phyloP scores from a whole-genome alignment of 2,797 vertebrate genomes.

The Brachyrhaphis roseni region DNA sequence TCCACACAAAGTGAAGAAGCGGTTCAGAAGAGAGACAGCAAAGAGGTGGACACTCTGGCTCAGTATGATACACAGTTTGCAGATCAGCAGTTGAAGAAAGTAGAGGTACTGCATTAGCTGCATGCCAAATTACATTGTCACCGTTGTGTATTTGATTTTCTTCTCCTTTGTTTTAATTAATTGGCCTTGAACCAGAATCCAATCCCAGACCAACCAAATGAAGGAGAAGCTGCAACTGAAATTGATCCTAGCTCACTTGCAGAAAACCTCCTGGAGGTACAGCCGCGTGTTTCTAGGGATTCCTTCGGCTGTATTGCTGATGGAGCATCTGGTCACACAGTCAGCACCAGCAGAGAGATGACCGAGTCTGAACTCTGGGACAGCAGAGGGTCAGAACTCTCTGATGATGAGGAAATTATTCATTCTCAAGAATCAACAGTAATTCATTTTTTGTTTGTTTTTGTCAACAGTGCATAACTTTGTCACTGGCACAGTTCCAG shows the following conservation, averaged over 20 bases:
- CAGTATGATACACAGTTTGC: slow-evolving; percentile 11
- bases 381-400: neutral
- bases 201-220: slow-evolving; percentile 2
- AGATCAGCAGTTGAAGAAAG: slow-evolving; percentile 38
- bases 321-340: slow-evolving; percentile 8
- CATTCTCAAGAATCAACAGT: slow-evolving; percentile 33
- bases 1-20: slow-evolving; percentile 22
- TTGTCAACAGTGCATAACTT: neutral
- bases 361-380: slow-evolving; percentile 39
- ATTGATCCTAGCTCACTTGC: slow-evolving; percentile 12
- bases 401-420: slow-evolving; percentile 18
- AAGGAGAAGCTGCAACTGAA: slow-evolving; percentile 18
- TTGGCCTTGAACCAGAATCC: slow-evolving; percentile 2
- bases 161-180: slow-evolving; percentile 16
- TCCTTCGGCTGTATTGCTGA: slow-evolving; percentile 13
- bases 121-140: neutral
- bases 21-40: slow-evolving; percentile 9
- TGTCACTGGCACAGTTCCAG: neutral
- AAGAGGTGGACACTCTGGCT: slow-evolving; percentile 14
- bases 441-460: neutral
- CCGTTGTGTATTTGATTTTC: slow-evolving; percentile 5
- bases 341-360: neutral
- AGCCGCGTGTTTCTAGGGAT: slow-evolving; percentile 12
- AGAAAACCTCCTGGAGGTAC: slow-evolving; percentile 18
- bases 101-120: slow-evolving; percentile 41